phyloP scores from a whole-genome alignment of 1,140 invertebrate species.

The Telenomus remus region DNA sequence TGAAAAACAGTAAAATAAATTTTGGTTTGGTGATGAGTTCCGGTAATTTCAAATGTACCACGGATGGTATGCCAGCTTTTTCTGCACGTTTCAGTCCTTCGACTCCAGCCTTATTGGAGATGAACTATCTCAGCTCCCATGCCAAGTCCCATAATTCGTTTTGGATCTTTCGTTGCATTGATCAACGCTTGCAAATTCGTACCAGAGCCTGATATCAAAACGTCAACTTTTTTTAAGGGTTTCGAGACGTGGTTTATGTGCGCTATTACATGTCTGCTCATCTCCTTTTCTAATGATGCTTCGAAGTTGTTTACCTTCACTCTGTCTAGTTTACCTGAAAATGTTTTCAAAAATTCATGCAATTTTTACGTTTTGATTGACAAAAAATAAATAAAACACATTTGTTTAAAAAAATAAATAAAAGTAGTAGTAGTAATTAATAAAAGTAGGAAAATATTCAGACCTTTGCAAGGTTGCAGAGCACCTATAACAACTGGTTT shows the following conservation, averaged over 20 bases:
- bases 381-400: too few species aligned
- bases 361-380: too few species aligned
- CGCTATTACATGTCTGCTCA: slow-evolving; percentile 75
- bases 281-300: slow-evolving; percentile 77
- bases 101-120: slow-evolving; percentile 89
- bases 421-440: too few species aligned
- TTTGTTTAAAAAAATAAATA: too few species aligned
- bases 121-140: slow-evolving; percentile 86
- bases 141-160: slow-evolving; percentile 80
- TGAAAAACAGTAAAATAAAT: too few species aligned
- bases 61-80: slow-evolving; percentile 83
- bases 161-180: slow-evolving; percentile 83
- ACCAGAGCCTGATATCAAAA: slow-evolving; percentile 92
- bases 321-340: slow-evolving; percentile 66
- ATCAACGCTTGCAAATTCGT: slow-evolving; percentile 90
- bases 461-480: slow-evolving; percentile 71
- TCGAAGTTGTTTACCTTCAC: slow-evolving; percentile 83
- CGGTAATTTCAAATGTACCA: too few species aligned
- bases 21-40: too few species aligned
- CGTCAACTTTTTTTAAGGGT: slow-evolving; percentile 82
- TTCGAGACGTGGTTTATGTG: slow-evolving; percentile 67
- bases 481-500: slow-evolving; percentile 78
- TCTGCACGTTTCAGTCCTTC: slow-evolving; percentile 87
- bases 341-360: too few species aligned
- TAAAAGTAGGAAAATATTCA: too few species aligned